Evolutionary conservation across 2,797 vertebrate species (phyloP).

Genomic region (Varecia variegata): DNA sequence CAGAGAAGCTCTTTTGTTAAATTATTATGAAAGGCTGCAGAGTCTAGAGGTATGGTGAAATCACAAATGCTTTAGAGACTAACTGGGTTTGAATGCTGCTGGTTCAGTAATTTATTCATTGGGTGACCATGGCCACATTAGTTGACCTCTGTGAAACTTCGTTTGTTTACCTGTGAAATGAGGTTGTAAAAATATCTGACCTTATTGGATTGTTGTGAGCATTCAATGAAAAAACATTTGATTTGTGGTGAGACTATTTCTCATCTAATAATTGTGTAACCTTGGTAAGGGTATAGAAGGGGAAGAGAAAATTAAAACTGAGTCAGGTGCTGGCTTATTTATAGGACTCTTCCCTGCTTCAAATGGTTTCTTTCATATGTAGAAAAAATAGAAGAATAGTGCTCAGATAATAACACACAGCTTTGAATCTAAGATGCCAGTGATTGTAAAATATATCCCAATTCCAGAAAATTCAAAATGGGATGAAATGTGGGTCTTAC

Average conservation of each 20-base stretch:
- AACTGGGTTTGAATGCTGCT: slow-evolving; percentile 7
- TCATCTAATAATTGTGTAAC: slow-evolving; percentile 15
- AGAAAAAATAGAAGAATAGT: not conserved
- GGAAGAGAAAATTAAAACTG: not conserved
- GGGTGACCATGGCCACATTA: not conserved
- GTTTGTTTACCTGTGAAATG: slow-evolving; percentile 47
- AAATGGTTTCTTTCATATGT: not conserved
- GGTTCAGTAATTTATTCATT: slow-evolving; percentile 10
- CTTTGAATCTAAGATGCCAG: not conserved
- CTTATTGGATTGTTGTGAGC: not conserved
- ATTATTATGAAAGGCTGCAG: not conserved
- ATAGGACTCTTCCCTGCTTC: not conserved
- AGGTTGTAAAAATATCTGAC: slow-evolving; percentile 16
- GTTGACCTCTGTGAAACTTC: not conserved
- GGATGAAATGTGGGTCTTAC: not conserved
- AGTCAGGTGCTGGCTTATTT: not conserved
- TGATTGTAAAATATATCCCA: not conserved
- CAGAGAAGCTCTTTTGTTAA: slow-evolving; percentile 13
- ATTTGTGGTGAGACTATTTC: not conserved
- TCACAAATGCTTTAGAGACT: slow-evolving; percentile 37
- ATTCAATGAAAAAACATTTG: slow-evolving; percentile 17
- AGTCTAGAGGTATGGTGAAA: not conserved
- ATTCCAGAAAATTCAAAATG: slow-evolving; percentile 1
- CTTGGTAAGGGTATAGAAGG: not conserved
- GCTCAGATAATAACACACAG: not conserved